Percentiles rank a stretch among this genome's conserved stretches.
Conservation (phyloP, 2,797 vertebrate genomes). For the Spinibarbus caldwelli region DNA sequence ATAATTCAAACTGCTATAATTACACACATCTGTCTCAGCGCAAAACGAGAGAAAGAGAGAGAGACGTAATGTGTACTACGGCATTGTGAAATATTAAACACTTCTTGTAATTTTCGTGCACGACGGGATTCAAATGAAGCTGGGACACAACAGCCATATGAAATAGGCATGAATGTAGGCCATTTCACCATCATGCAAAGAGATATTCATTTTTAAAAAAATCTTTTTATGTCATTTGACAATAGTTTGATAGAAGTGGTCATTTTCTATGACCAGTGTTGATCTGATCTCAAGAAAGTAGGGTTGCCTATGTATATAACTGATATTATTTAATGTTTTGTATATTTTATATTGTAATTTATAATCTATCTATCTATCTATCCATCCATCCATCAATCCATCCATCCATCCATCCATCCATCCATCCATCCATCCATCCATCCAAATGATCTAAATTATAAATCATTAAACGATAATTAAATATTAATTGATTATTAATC, state of each 20-base stretch:
- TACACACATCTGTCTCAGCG: slow-evolving; percentile 57
- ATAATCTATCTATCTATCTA: not conserved
- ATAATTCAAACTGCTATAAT: slow-evolving; percentile 64
- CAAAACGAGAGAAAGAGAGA: slow-evolving; percentile 14
- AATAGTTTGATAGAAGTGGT: not conserved
- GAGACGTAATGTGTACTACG: not conserved
- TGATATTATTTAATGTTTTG: not conserved
- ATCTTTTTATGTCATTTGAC: not conserved
- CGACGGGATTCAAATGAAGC: not conserved
- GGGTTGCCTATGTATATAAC: not conserved
- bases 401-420: too few relatives aligned
- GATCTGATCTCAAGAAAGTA: not conserved
- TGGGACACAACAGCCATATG: not conserved
- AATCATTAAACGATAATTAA: too few relatives aligned
- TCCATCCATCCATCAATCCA: too few relatives aligned
- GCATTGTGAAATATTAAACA: slow-evolving; percentile 43
- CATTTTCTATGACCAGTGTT: not conserved
- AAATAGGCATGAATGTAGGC: slow-evolving; percentile 2
- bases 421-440: too few relatives aligned
- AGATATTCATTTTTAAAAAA: not conserved
- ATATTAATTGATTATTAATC: too few relatives aligned
- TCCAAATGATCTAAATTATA: too few relatives aligned
- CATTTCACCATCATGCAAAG: not conserved
- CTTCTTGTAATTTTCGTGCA: not conserved
- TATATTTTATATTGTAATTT: not conserved